Conservation (phyloP, 2,797 vertebrate species). For the Syndactyla subalaris region DNA sequence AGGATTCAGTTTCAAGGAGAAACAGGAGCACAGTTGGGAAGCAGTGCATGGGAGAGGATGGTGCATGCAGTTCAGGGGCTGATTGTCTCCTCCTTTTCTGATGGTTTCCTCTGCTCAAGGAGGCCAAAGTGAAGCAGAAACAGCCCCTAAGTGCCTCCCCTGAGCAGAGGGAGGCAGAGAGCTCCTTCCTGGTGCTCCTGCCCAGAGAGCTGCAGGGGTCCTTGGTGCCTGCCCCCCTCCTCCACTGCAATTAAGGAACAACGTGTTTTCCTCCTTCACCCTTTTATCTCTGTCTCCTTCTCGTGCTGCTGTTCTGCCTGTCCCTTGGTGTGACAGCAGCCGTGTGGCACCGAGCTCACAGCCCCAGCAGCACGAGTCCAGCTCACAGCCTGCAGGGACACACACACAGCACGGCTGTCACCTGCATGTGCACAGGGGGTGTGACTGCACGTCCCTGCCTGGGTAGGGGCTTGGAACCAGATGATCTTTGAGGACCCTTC, state of each 20-base stretch:
- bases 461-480: not conserved
- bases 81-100: not conserved
- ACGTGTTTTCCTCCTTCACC: not conserved
- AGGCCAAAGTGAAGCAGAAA: not conserved
- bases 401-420: not conserved
- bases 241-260: not conserved
- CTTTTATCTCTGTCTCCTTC: not conserved
- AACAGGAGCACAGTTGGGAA: rapidly evolving
- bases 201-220: not conserved
- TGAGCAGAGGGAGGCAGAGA: not conserved
- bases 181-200: not conserved
- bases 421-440: no score
- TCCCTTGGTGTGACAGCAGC: not conserved
- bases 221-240: not conserved
- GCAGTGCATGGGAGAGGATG: not conserved
- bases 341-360: not conserved
- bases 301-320: not conserved
- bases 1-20: not conserved
- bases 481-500: not conserved
- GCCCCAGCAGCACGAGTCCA: not conserved
- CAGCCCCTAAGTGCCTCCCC: not conserved
- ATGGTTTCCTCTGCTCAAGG: not conserved
- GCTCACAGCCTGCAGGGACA: not conserved
- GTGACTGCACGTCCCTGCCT: rapidly evolving
- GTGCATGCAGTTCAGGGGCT: not conserved